These are phyloP conservation scores for Arge pagana DNA, from an alignment of 2,888 invertebrate genomes.

Conservation along the genomic window DNA sequence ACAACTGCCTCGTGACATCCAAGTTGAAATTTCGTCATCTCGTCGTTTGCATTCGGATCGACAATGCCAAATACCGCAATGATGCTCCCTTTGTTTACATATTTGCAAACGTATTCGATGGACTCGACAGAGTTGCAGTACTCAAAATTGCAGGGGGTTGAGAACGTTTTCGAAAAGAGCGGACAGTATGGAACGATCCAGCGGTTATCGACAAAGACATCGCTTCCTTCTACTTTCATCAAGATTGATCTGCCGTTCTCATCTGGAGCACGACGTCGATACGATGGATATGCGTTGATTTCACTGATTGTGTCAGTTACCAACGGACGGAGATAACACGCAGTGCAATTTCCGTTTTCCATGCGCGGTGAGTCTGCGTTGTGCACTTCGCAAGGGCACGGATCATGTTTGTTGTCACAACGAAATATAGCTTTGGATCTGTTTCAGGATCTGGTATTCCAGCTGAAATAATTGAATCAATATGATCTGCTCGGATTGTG, in stretches of 20 bases:
- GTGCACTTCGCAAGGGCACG: slow-evolving; percentile 36
- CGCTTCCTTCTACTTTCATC: slow-evolving; percentile 30
- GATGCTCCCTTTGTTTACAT: too few relatives aligned
- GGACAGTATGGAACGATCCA: slow-evolving; percentile 42
- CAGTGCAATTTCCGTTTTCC: too few relatives aligned
- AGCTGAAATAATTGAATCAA: slow-evolving; percentile 39
- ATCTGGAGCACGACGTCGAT: too few relatives aligned
- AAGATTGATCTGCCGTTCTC: too few relatives aligned
- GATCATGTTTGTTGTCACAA: slow-evolving; percentile 33
- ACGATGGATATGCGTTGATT: too few relatives aligned
- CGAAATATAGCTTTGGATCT: slow-evolving; percentile 31
- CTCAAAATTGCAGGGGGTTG: not conserved
- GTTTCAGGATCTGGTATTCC: slow-evolving; percentile 33
- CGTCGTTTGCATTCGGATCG: slow-evolving; percentile 37
- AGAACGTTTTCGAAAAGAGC: not conserved
- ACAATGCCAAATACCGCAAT: too few relatives aligned
- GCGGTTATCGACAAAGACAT: too few relatives aligned
- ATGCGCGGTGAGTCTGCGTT: too few relatives aligned
- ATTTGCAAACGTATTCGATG: too few relatives aligned
- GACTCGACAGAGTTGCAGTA: slow-evolving; percentile 4
- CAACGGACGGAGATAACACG: too few relatives aligned
- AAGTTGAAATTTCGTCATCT: slow-evolving; percentile 36
- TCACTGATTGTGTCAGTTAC: too few relatives aligned
- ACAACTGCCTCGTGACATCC: slow-evolving; percentile 41
- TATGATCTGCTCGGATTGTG: slow-evolving; percentile 41